A percentile compares a stretch with the other conserved stretches of the same genome.
phyloP scores from a whole-genome alignment of 2,113 vertebrate species.

The Chinchilla lanigera region DNA sequence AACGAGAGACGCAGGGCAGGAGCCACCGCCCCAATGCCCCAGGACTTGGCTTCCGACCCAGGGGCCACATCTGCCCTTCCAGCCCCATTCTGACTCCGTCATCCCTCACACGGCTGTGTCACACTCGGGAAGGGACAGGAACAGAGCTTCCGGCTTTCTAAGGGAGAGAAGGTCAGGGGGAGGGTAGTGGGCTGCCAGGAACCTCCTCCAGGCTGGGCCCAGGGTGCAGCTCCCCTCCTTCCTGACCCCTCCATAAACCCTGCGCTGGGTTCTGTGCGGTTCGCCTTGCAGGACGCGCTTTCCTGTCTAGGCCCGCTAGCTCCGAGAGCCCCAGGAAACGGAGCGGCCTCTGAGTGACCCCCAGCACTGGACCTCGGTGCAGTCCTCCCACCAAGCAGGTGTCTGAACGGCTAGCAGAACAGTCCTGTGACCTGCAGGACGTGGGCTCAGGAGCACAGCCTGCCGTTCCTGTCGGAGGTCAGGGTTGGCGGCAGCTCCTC shows the following conservation, averaged over 20 bases:
- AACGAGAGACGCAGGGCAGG: not conserved
- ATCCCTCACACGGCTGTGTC: not conserved
- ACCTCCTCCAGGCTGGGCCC: too few relatives aligned
- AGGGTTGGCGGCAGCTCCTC: too few relatives aligned
- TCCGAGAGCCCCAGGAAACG: not conserved
- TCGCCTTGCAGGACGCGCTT: not conserved
- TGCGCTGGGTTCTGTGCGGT: accelerated
- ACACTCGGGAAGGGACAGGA: not conserved
- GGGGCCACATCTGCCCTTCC: accelerated
- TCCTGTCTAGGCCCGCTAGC: not conserved
- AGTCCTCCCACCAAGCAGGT: accelerated
- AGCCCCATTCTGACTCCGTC: not conserved
- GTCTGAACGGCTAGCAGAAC: too few relatives aligned
- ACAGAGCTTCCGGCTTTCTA: not conserved
- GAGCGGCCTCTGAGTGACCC: not conserved
- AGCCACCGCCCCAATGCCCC: not conserved
- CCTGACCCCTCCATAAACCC: not conserved
- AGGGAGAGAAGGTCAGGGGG: not conserved
- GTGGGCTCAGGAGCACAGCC: not conserved
- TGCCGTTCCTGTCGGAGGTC: accelerated
- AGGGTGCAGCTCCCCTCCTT: accelerated
- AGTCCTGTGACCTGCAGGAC: accelerated
- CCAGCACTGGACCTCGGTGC: accelerated
- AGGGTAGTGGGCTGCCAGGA: not conserved
- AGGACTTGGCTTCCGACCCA: accelerated